These are phyloP conservation scores for Sylvietta virens DNA, from an alignment of 2,113 vertebrate genomes.

Conservation along the genomic window DNA sequence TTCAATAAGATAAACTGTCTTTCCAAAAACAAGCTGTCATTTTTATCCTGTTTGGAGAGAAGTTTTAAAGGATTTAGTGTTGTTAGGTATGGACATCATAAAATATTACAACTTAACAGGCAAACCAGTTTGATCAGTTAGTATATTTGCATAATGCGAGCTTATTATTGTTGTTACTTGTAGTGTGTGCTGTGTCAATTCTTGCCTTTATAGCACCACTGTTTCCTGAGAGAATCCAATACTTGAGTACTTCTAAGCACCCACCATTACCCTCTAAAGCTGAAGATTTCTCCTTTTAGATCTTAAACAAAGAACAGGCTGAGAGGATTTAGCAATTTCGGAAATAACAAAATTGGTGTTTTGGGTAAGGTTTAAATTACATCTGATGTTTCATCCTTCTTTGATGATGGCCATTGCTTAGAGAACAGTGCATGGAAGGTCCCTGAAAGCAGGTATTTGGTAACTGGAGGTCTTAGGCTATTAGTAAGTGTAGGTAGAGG, in stretches of 20 bases:
- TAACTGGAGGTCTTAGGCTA: background rate
- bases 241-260: background rate
- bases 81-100: background rate
- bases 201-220: background rate
- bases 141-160: background rate
- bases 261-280: background rate
- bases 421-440: background rate
- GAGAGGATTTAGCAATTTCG: background rate
- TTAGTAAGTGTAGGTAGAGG: background rate
- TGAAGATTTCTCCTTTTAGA: background rate
- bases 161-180: background rate
- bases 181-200: background rate
- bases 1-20: background rate
- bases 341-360: background rate
- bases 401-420: background rate
- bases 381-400: background rate
- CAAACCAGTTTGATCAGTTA: background rate
- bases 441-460: background rate
- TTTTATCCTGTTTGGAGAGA: background rate
- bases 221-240: background rate
- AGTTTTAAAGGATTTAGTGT: background rate
- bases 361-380: background rate
- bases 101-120: background rate
- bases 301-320: background rate
- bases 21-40: background rate